Conservation (phyloP, 2,888 invertebrate genomes). For the Andrena haemorrhoa region DNA sequence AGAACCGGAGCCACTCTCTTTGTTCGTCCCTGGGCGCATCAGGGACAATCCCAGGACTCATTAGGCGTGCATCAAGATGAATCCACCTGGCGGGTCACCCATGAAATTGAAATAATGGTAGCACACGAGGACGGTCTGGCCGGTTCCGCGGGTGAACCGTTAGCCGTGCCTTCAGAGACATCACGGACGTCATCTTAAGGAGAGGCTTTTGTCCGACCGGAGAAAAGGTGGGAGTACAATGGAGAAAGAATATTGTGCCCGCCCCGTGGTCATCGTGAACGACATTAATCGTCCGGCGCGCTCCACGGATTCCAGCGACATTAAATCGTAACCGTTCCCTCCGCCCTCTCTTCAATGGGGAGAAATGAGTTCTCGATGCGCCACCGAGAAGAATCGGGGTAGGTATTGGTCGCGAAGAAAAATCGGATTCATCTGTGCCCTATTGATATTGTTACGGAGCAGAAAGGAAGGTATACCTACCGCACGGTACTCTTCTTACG, state of each 20-base stretch:
- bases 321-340: slow-evolving; percentile 25
- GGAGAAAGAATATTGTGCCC: slow-evolving; percentile 36
- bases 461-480: background rate
- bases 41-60: slow-evolving; percentile 64
- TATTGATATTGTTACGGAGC: background rate
- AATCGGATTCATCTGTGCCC: background rate
- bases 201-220: slow-evolving; percentile 51
- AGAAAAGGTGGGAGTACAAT: slow-evolving; percentile 50
- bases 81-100: slow-evolving; percentile 62
- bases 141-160: slow-evolving; percentile 57
- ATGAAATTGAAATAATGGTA: slow-evolving; percentile 76
- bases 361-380: no score
- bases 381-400: background rate
- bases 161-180: slow-evolving; percentile 59
- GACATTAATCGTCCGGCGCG: slow-evolving; percentile 50
- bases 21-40: slow-evolving; percentile 58
- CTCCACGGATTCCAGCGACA: slow-evolving; percentile 15
- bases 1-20: slow-evolving; percentile 38
- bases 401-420: background rate
- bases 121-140: slow-evolving; percentile 47
- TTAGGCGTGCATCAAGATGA: slow-evolving; percentile 66
- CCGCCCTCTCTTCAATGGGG: background rate
- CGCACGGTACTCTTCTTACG: background rate
- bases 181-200: slow-evolving; percentile 47
- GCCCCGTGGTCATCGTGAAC: slow-evolving; percentile 41